phyloP scores from a whole-genome alignment of 2,113 vertebrate genomes.

The Paratilapia polleni region DNA sequence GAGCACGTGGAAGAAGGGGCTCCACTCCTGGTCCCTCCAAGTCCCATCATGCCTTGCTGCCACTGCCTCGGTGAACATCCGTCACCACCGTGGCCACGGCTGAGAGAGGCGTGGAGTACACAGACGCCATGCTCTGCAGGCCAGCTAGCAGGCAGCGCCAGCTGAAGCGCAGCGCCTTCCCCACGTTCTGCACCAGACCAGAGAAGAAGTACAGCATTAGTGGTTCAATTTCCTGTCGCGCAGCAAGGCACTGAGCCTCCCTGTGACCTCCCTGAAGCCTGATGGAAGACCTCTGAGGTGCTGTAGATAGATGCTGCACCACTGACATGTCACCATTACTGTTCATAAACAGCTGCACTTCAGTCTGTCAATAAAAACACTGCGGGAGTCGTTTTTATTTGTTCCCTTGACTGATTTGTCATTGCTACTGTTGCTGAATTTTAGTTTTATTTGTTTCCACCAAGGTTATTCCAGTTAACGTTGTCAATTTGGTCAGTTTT shows the following conservation, averaged over 20 bases:
- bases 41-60: constrained; percentile 48
- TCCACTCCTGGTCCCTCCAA: neutral
- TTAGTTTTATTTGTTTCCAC: no score
- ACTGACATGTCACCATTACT: no score
- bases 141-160: constrained; percentile 87
- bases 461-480: neutral
- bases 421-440: no score
- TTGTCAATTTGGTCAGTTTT: neutral
- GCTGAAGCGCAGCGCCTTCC: constrained; percentile 85
- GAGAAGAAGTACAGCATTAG: neutral
- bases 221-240: neutral
- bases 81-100: constrained; percentile 77
- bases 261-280: no score
- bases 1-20: neutral
- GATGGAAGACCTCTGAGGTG: no score
- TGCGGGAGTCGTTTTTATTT: no score
- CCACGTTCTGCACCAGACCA: constrained; percentile 81
- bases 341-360: no score
- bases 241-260: no score
- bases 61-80: neutral
- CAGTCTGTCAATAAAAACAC: no score
- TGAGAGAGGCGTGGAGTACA: constrained; percentile 81
- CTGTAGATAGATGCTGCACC: no score
- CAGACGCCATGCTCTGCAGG: constrained; percentile 82
- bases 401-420: no score